These are phyloP conservation scores for Talpa occidentalis DNA, from an alignment of 2,113 vertebrate genomes.

Conservation along the genomic window DNA sequence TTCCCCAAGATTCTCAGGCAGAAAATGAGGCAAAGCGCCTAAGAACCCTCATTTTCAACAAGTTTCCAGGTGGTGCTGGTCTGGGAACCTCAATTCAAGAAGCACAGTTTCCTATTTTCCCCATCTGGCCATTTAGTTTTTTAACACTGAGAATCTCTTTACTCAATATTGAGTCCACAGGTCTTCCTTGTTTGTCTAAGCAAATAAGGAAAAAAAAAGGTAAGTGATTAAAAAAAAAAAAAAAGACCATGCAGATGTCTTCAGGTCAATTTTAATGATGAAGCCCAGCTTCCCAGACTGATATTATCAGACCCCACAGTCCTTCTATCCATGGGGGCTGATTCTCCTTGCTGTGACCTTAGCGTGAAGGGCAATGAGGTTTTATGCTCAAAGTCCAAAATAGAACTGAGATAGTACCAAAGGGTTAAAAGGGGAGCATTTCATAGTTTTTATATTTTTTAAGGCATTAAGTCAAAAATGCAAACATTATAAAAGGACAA, in stretches of 20 bases:
- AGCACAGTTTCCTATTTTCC: background rate
- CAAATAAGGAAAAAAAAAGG: background rate
- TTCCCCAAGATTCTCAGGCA: background rate
- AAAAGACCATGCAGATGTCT: background rate
- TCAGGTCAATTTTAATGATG: background rate
- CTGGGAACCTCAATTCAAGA: background rate
- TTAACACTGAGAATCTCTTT: background rate
- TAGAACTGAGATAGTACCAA: background rate
- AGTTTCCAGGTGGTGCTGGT: background rate
- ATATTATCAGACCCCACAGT: background rate
- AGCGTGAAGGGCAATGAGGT: background rate
- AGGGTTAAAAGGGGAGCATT: constrained; percentile 3
- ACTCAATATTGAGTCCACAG: background rate
- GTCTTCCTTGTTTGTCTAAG: background rate
- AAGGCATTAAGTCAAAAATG: background rate
- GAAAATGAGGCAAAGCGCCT: background rate
- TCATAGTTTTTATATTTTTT: constrained; percentile 37
- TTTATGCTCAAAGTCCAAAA: background rate
- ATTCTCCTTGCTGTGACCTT: background rate
- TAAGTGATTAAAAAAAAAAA: too few species aligned
- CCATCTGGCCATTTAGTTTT: background rate
- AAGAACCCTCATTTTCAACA: background rate
- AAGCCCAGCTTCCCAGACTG: background rate
- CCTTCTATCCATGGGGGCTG: background rate
- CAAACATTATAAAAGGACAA: background rate